Base-by-base conservation (phyloP, 2,113 vertebrate species). In the Clarias batrachus region DNA sequence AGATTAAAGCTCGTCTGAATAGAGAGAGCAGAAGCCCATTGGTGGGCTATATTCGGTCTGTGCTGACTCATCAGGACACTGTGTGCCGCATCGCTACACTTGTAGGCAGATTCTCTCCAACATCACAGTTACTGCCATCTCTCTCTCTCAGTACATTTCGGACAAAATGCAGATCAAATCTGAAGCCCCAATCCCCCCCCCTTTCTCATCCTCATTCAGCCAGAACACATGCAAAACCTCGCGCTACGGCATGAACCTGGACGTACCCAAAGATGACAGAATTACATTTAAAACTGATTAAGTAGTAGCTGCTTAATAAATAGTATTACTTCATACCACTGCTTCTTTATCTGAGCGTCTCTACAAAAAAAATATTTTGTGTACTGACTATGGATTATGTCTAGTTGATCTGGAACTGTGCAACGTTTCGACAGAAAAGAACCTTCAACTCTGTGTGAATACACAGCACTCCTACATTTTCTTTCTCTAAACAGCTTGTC, bases 1-100 rank as follows among this genome's bases (percentile, higher is more conserved):
- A 83, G 81, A 87, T 83, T 74, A 78, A 83, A 87, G 81, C 81
- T 66, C 6, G 68, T 77, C 86, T 83, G 86, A 87, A 66, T 77
- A 83, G 86, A 78, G 68, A 17, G 52, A 78, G 86, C 86, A 87
- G 60, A 68, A 82, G 86, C 86, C 54, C 81, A 87, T 68, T 87
- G 86, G 86, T 68, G 92, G 91, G 93, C 93, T 94, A 94, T 95
- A 94, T 93, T 93, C 87, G 92, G 93, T 93, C 92, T 90, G 92
- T 92, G 93, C 94, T 95, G 94, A 95, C 92, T 95, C 94, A 95
- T 94, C 94, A 91, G 93, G 87, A 94, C 94, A 94, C 92, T 93
- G 90, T 93, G 94, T 94, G 91, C 94, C 91, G 94, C 93, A 94
- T 93, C 93, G 93, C 92, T 94, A 94, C 93, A 93, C 93, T 93